Percentiles rank a stretch among this genome's conserved stretches.
These are phyloP conservation scores for Latrodectus elegans DNA, from an alignment of 2,888 invertebrate genomes.

Conservation along the genomic window DNA sequence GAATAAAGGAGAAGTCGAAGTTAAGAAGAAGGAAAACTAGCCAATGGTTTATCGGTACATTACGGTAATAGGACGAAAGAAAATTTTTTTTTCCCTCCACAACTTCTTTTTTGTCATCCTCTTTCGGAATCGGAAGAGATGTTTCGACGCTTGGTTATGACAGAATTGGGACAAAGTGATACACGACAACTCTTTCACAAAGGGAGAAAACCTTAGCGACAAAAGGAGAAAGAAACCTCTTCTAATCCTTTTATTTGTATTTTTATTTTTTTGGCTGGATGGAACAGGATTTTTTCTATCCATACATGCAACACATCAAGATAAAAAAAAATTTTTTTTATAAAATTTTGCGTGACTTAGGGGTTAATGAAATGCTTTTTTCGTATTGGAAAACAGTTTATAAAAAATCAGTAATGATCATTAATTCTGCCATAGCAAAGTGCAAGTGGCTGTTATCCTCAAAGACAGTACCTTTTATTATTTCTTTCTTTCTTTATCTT, in stretches of 20 bases:
- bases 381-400: conserved; percentile 61
- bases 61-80: conserved; percentile 43
- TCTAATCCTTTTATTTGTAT: conserved; percentile 32
- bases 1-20: conserved; percentile 2
- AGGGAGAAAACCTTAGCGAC: conserved; percentile 45
- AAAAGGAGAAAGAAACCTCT: conserved; percentile 35
- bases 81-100: background rate
- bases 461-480: background rate
- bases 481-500: background rate
- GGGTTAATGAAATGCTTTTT: conserved; percentile 66
- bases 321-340: conserved; percentile 41
- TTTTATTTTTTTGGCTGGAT: conserved; percentile 30
- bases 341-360: conserved; percentile 48
- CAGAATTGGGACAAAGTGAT: conserved; percentile 66
- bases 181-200: conserved; percentile 58
- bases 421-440: conserved; percentile 43
- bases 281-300: conserved; percentile 27
- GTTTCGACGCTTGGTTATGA: conserved; percentile 65
- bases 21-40: background rate
- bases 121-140: conserved; percentile 34
- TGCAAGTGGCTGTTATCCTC: conserved; percentile 42
- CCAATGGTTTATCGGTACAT: conserved; percentile 48
- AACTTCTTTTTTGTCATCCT: conserved; percentile 7
- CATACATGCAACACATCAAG: conserved; percentile 36
- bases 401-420: conserved; percentile 46